Evolutionary conservation across 2,797 vertebrate genomes (phyloP).

Genomic region (Diplodus puntazzo): DNA sequence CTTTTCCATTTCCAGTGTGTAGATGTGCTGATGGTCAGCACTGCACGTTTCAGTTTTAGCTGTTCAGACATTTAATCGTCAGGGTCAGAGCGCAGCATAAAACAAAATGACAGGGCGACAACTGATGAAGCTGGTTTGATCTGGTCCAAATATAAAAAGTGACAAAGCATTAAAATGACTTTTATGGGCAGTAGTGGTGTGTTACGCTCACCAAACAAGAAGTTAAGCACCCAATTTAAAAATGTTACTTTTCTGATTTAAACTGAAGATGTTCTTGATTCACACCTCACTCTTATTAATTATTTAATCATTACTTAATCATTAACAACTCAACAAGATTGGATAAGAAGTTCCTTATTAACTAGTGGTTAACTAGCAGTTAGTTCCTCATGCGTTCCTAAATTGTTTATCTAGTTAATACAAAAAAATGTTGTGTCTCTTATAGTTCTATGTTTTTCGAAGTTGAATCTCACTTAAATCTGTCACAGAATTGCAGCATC

Average conservation of each 20-base stretch:
- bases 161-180: background rate
- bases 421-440: no score
- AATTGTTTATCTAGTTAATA: no score
- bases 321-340: no score
- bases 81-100: background rate
- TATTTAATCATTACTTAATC: no score
- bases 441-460: no score
- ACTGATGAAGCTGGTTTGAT: background rate
- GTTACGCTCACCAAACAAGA: background rate
- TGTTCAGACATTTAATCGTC: background rate
- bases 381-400: no score
- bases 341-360: no score
- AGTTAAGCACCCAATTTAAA: background rate
- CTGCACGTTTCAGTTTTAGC: slow-evolving; percentile 15
- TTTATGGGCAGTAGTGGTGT: background rate
- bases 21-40: background rate
- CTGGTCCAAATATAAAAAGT: background rate
- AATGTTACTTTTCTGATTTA: background rate
- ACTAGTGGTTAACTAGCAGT: no score
- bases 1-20: slow-evolving; percentile 40
- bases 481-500: background rate
- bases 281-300: background rate
- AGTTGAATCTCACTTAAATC: background rate
- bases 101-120: background rate
- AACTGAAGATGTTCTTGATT: background rate